A percentile compares a stretch with the other conserved stretches of the same genome.
These are phyloP conservation scores for Mellilla xanthometata DNA, from an alignment of 2,888 invertebrate species.

Conservation along the genomic window DNA sequence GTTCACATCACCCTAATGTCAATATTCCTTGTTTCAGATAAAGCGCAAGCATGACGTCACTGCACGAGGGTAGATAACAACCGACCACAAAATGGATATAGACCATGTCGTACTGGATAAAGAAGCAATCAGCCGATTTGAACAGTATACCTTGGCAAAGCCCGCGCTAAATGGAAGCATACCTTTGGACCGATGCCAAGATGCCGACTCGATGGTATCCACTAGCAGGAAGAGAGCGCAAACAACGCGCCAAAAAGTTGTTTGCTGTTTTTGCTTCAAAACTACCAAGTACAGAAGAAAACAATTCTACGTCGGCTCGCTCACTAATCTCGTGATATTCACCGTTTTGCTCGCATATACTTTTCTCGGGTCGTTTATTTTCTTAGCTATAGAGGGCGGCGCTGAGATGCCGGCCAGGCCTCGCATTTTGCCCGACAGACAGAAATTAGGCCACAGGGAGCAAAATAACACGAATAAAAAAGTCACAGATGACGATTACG, in stretches of 20 bases:
- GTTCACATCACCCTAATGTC: slow-evolving; percentile 30
- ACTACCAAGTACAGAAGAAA: slow-evolving; percentile 78
- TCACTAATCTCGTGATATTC: slow-evolving; percentile 93
- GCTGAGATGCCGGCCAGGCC: slow-evolving; percentile 79
- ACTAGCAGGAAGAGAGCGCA: slow-evolving; percentile 76
- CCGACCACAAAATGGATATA: slow-evolving; percentile 65
- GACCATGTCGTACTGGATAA: slow-evolving; percentile 78
- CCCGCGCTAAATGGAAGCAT: slow-evolving; percentile 76
- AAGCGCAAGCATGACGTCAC: slow-evolving; percentile 52
- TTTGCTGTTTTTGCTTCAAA: slow-evolving; percentile 81
- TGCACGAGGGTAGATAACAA: slow-evolving; percentile 54
- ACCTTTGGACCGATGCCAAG: slow-evolving; percentile 80
- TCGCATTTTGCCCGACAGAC: slow-evolving; percentile 74
- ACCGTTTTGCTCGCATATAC: slow-evolving; percentile 91
- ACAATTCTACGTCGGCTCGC: slow-evolving; percentile 87
- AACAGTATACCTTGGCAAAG: slow-evolving; percentile 77
- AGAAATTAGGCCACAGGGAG: slow-evolving; percentile 78
- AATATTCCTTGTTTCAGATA: slow-evolving; percentile 71
- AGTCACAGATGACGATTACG: slow-evolving; percentile 64
- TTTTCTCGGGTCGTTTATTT: slow-evolving; percentile 89
- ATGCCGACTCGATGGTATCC: slow-evolving; percentile 75
- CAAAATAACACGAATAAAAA: slow-evolving; percentile 62
- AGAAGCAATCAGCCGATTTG: slow-evolving; percentile 77
- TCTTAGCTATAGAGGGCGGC: slow-evolving; percentile 91
- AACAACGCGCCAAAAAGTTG: slow-evolving; percentile 75